Evolutionary conservation across 2,888 invertebrate genomes (phyloP).

Genomic region (Meloe dianella): DNA sequence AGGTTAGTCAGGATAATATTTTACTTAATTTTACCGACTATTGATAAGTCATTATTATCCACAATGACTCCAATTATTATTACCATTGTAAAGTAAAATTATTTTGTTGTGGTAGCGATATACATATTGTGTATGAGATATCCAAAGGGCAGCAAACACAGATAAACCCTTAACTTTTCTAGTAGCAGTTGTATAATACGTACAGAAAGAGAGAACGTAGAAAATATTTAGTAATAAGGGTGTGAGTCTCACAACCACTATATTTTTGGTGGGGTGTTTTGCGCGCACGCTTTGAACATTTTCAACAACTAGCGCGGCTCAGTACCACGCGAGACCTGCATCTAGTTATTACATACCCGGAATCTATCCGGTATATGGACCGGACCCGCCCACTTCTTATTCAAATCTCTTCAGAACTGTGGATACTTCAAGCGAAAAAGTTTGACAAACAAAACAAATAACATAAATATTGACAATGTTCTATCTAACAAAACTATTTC

Average conservation of each 20-base stretch:
- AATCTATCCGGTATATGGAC: slow-evolving; percentile 40
- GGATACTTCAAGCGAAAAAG: neutral
- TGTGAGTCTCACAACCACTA: slow-evolving; percentile 27
- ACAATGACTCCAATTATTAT: no score
- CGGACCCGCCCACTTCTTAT: slow-evolving; percentile 48
- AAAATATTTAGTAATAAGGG: slow-evolving; percentile 25
- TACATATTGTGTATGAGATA: slow-evolving; percentile 19
- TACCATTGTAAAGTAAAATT: no score
- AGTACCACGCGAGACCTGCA: slow-evolving; percentile 53
- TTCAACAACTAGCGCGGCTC: slow-evolving; percentile 45
- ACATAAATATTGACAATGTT: neutral
- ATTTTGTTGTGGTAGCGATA: neutral
- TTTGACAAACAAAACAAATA: neutral
- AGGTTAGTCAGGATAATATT: no score
- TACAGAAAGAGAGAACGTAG: neutral
- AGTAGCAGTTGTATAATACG: slow-evolving; percentile 13
- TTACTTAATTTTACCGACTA: no score
- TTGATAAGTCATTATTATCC: no score
- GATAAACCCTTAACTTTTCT: slow-evolving; percentile 4
- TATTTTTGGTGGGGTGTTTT: slow-evolving; percentile 43
- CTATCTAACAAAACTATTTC: neutral
- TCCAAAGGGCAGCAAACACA: slow-evolving; percentile 14
- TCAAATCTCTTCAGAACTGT: neutral
- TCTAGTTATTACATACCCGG: slow-evolving; percentile 33
- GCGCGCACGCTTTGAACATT: slow-evolving; percentile 51